Percentiles rank a stretch among this genome's conserved stretches.
Evolutionary conservation across 30 jellyfish, hydroid and myxozoan species (phyloP).

Genomic region (Morbakka virulenta): DNA sequence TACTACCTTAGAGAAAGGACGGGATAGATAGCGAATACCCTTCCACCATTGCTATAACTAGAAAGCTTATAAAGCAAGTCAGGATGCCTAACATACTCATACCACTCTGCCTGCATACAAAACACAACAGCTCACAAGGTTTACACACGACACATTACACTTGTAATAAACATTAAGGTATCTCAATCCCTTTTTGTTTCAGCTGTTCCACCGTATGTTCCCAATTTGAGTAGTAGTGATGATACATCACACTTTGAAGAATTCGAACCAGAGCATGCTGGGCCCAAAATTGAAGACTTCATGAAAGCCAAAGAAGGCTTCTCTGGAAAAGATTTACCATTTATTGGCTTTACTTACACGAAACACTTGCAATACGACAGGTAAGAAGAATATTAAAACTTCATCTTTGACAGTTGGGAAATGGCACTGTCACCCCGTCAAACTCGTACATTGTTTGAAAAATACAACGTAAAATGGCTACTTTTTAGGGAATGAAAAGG

Average conservation of each 20-base stretch:
- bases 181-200: neutral
- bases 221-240: conserved; percentile 83
- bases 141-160: neutral
- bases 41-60: too few species aligned
- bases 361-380: conserved; percentile 54
- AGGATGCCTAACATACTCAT: too few species aligned
- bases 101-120: too few species aligned
- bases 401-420: too few species aligned
- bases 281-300: conserved; percentile 92
- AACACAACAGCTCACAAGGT: neutral
- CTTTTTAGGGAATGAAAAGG: too few species aligned
- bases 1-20: too few species aligned
- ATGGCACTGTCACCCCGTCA: too few species aligned
- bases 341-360: conserved; percentile 97
- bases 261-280: conserved; percentile 86
- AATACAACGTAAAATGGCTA: too few species aligned
- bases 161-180: neutral
- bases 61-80: too few species aligned
- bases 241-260: conserved; percentile 99
- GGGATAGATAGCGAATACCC: too few species aligned
- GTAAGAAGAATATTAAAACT: neutral
- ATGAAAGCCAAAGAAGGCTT: conserved; percentile 86
- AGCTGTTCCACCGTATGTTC: conserved; percentile 99
- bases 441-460: too few species aligned
- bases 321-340: conserved; percentile 94